These are phyloP conservation scores for Mellivora capensis DNA, from an alignment of 2,113 vertebrate genomes.

Conservation along the genomic window DNA sequence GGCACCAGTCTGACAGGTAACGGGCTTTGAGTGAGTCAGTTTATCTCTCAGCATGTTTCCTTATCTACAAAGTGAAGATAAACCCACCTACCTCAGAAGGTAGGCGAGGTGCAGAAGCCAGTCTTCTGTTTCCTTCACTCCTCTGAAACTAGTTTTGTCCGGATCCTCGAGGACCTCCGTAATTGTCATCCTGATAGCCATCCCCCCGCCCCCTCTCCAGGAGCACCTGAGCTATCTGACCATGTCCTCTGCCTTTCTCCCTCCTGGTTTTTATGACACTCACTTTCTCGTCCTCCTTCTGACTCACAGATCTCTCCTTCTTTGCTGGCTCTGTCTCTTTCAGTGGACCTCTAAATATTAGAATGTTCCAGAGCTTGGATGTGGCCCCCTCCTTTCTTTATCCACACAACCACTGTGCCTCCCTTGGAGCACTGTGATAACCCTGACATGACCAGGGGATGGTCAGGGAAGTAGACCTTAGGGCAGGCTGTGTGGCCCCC, in stretches of 20 bases:
- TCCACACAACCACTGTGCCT: not conserved
- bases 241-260: not conserved
- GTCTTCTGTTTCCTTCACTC: not conserved
- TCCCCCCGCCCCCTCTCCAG: too few relatives aligned
- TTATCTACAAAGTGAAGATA: not conserved
- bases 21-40: not conserved
- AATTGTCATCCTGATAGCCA: rapidly evolving
- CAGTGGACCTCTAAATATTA: not conserved
- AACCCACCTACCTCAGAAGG: not conserved
- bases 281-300: not conserved
- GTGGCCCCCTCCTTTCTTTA: not conserved
- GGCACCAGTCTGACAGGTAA: not conserved
- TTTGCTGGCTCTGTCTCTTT: not conserved
- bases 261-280: not conserved
- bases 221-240: not conserved
- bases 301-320: not conserved
- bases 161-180: not conserved
- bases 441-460: not conserved
- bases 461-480: not conserved
- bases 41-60: not conserved
- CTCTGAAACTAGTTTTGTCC: not conserved
- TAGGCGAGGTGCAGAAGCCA: not conserved
- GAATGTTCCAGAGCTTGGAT: not conserved
- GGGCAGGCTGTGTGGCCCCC: not conserved
- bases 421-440: not conserved